Base-by-base conservation (phyloP, 2,113 vertebrate genomes). In the Pogona vitticeps region DNA sequence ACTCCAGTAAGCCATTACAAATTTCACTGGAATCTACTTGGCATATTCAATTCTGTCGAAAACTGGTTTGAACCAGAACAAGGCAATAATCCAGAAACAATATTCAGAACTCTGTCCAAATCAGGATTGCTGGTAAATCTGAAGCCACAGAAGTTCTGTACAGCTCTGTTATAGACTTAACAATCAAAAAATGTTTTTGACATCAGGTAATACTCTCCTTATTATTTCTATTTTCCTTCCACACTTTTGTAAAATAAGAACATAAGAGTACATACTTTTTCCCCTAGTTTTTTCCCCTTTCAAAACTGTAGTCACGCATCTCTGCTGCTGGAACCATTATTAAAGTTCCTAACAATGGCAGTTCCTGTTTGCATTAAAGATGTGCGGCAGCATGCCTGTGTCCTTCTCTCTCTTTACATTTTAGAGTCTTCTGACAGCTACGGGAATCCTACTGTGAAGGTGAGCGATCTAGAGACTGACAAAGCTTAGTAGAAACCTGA, bases 321-420 rank as follows among this genome's bases (percentile, higher is more conserved):
- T 77, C 31, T 65, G 38, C 31, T 82, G 68, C 0, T 0, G 33
- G 46, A 93, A 89, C 76, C 42, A 87, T 28, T 79, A 93, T 83
- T 86, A 90, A 94, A 93, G 76, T 52, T 70, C 76, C 76, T 82
- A 82, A 73, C n/a, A 89, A 40, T 84, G 87, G 87, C 81, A 89
- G 59, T 26, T 91, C 52, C 36, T 46, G 82, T 88, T 92, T 90
- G 86, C 71, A 42, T 56, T 85, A 71, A 56, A 75, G 12, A 42
- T 80, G 80, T 70, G 83, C 65, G 61, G 76, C 3, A 82, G 78
- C 7, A 88, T 82, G 46, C 84, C n/a, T 76, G 56, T 85, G 56
- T 0, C 20, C 7, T 78, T 65, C 38, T 36, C 52, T 52, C 77
- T 88, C 67, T 90, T 84, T 72, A 61, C 81, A 89, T 86, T 91